Evolutionary conservation across 1,140 invertebrate species (phyloP).

Genomic region (Aphaenogaster ashmeadi): DNA sequence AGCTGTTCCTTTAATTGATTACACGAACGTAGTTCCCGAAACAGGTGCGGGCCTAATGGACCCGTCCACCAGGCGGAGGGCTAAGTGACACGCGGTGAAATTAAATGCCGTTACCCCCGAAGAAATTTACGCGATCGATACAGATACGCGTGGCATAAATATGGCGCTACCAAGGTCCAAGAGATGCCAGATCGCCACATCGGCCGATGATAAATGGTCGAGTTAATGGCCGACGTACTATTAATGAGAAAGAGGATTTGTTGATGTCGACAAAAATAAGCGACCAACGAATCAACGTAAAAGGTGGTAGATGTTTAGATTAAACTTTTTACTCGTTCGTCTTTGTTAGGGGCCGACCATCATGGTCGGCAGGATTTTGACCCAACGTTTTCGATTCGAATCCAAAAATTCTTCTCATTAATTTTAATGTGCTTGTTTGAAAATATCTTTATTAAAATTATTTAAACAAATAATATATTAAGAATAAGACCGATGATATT

Average conservation of each 20-base stretch:
- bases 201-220: slow-evolving; percentile 70
- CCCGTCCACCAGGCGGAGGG: slow-evolving; percentile 33
- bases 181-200: slow-evolving; percentile 63
- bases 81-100: slow-evolving; percentile 72
- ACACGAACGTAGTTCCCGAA: slow-evolving; percentile 27
- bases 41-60: slow-evolving; percentile 52
- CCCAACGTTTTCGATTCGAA: background rate
- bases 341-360: background rate
- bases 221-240: slow-evolving; percentile 68
- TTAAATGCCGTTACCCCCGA: slow-evolving; percentile 71
- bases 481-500: too few relatives aligned
- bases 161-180: slow-evolving; percentile 48
- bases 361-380: background rate
- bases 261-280: slow-evolving; percentile 58
- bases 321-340: slow-evolving; percentile 28
- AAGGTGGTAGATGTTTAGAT: slow-evolving; percentile 47
- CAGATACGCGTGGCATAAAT: slow-evolving; percentile 64
- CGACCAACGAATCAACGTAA: slow-evolving; percentile 43
- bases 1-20: slow-evolving; percentile 19
- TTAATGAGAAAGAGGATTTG: slow-evolving; percentile 70
- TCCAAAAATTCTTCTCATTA: background rate
- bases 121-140: slow-evolving; percentile 77
- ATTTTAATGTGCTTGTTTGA: background rate
- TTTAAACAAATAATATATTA: background rate
- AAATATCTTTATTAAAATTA: background rate